phyloP scores from a whole-genome alignment of 2,797 vertebrate species.

The Periophthalmus magnuspinnatus region DNA sequence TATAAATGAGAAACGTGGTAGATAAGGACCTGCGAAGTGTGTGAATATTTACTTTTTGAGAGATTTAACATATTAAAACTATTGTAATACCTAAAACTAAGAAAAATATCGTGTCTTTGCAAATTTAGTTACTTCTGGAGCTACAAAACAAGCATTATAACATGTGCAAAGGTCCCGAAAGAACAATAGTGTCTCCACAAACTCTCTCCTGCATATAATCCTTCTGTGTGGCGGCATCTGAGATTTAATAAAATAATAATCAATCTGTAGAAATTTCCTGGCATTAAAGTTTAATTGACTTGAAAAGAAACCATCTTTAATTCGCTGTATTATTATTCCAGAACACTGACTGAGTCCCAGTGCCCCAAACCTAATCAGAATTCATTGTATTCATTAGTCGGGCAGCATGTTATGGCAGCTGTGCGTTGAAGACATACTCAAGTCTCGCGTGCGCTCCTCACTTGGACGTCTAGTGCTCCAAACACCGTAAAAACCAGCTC shows the following conservation, averaged over 20 bases:
- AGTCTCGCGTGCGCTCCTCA: conserved; percentile 13
- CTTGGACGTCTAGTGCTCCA: conserved; percentile 2
- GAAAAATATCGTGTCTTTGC: no score
- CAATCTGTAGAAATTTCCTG: conserved; percentile 35
- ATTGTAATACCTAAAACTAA: no score
- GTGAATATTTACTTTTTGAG: no score
- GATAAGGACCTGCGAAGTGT: no score
- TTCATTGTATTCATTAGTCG: conserved; percentile 38
- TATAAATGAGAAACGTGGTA: no score
- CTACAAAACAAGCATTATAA: no score
- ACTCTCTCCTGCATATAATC: background rate
- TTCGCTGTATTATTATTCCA: conserved; percentile 29
- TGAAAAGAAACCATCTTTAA: conserved; percentile 34
- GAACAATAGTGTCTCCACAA: background rate
- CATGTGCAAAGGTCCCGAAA: background rate
- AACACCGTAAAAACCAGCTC: background rate
- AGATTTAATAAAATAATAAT: conserved; percentile 18
- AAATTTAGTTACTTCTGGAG: no score
- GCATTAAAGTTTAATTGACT: conserved; percentile 39
- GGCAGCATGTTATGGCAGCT: conserved; percentile 21
- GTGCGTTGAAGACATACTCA: conserved; percentile 18
- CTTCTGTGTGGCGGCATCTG: conserved; percentile 5
- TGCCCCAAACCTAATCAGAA: conserved; percentile 50
- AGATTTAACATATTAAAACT: no score
- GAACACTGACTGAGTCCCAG: conserved; percentile 40